Evolutionary conservation across 2,888 invertebrate genomes (phyloP), one percentile per base, ranked within the genome.

Genomic region (Drosophila picticornis): DNA sequence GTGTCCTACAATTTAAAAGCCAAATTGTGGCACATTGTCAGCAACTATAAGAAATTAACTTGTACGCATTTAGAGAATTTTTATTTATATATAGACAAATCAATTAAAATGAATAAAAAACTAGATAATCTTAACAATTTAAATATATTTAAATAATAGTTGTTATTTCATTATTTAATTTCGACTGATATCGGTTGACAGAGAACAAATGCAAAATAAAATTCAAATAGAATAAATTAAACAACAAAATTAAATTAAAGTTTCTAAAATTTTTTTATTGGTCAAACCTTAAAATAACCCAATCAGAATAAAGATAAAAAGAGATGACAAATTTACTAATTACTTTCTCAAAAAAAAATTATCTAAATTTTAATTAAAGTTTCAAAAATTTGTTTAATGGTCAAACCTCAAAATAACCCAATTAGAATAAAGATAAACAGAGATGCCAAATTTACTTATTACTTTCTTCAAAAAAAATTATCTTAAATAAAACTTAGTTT

Each of bases 1-100:
- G 56, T 56, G 29, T 56, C 27, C 22, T 25, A 48, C 40, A 64
- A 65, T 70, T 77, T 75, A 57, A 63, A 59, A 52, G 51, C 51
- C 31, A 72, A 51, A 58, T 40, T 68, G 38, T 25, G 79, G 29
- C 61, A 66, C 40, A 58, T 76, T 74, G 53, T 13, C 5, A 10
- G 22, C 63, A 34, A n/a, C 25, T 5, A 43, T 22, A 13, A 22
- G 43, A 13, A 22, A 13, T 13, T 1, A 22, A 22, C 25, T 16
- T 1, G 9, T 16, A 9, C 13, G 22, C 46, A 25, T 4, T 16
- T 16, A 9, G 2, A 16, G 2, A 25, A 16, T 4, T 25, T 46
- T 16, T 46, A 46, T 4, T 25, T 46, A 13, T 46, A 46, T 16
- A 16, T 9, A 16, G 4, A 9, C 22, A 7, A 22, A 25, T 25